phyloP scores from a whole-genome alignment of 1,140 invertebrate genomes.

The Stegodyphus dumicola region DNA sequence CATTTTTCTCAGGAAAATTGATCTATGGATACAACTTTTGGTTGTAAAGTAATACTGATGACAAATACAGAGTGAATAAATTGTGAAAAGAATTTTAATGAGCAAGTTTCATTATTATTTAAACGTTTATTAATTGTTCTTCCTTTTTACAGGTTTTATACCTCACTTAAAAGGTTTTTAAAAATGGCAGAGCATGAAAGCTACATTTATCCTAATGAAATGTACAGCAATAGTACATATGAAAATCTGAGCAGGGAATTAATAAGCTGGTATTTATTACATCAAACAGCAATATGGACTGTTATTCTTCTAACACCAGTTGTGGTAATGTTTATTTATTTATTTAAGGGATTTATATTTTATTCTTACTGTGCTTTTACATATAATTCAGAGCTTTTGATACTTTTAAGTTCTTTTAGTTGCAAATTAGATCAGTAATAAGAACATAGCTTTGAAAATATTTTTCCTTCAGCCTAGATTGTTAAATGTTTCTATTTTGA shows the following conservation, averaged over 20 bases:
- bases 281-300: conserved; percentile 39
- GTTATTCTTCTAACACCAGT: conserved; percentile 10
- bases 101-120: no score
- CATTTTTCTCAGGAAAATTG: no score
- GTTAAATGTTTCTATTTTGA: background rate
- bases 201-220: background rate
- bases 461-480: background rate
- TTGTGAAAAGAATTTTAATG: no score
- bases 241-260: conserved; percentile 17
- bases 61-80: no score
- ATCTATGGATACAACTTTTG: no score
- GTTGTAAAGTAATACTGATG: no score
- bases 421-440: no score
- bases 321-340: conserved; percentile 20
- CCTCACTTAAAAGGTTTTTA: background rate
- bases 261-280: conserved; percentile 23
- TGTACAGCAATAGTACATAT: conserved; percentile 24
- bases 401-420: no score
- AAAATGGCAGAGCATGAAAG: conserved; percentile 2
- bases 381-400: no score
- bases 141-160: no score
- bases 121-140: no score
- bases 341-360: background rate
- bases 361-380: background rate
- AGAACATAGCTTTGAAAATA: no score